phyloP scores from a whole-genome alignment of 2,113 vertebrate species.

The Triplophysa tibetana region DNA sequence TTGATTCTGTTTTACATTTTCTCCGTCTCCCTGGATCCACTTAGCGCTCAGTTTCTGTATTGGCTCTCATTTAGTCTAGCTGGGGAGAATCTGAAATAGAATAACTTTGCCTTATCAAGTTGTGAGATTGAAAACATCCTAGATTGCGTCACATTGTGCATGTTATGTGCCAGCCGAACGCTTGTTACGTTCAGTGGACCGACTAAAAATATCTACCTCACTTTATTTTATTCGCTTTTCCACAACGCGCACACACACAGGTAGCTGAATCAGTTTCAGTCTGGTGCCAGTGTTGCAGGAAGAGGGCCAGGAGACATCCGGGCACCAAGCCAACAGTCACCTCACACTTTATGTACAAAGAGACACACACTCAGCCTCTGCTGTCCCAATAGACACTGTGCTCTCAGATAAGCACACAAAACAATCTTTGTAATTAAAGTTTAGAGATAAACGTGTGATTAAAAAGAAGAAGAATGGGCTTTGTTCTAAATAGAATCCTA shows the following conservation, averaged over 20 bases:
- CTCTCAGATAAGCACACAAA: neutral
- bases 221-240: neutral
- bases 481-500: neutral
- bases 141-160: slow-evolving; percentile 49
- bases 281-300: slow-evolving; percentile 15
- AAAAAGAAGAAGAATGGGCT: too few species aligned
- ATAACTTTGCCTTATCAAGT: slow-evolving; percentile 32
- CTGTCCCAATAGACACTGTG: slow-evolving; percentile 27
- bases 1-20: slow-evolving; percentile 49
- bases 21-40: slow-evolving; percentile 45
- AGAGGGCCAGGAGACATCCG: slow-evolving; percentile 41
- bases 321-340: slow-evolving; percentile 14
- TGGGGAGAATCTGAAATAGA: slow-evolving; percentile 22
- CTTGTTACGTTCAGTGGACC: slow-evolving; percentile 14
- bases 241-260: slow-evolving; percentile 15
- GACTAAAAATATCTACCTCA: neutral
- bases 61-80: slow-evolving; percentile 42
- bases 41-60: slow-evolving; percentile 39
- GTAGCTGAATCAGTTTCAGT: slow-evolving; percentile 21
- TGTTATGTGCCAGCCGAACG: slow-evolving; percentile 33
- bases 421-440: neutral
- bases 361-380: slow-evolving; percentile 2
- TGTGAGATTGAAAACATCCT: slow-evolving; percentile 53
- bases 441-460: slow-evolving; percentile 16
- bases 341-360: slow-evolving; percentile 34